Conservation (phyloP, 2,113 vertebrate species). For the Trinectes maculatus region DNA sequence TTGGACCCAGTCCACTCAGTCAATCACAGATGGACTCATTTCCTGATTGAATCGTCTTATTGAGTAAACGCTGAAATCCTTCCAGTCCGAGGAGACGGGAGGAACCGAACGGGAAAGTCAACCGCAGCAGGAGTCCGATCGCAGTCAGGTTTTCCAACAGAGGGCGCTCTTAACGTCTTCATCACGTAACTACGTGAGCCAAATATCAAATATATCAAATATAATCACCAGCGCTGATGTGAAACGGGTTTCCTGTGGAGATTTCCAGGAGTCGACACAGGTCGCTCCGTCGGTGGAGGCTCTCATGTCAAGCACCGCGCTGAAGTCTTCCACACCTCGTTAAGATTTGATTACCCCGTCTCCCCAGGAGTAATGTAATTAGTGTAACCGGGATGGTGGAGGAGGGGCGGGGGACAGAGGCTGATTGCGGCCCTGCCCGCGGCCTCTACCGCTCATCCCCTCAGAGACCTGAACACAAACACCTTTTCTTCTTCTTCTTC, state of each 20-base stretch:
- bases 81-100: no score
- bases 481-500: neutral
- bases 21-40: no score
- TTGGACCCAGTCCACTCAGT: no score
- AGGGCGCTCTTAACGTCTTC: no score
- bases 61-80: no score
- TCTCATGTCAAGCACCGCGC: slow-evolving; percentile 28
- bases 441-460: slow-evolving; percentile 10
- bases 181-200: no score
- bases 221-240: neutral
- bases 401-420: slow-evolving; percentile 29
- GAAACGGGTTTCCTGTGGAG: neutral
- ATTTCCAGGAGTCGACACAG: neutral
- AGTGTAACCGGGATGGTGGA: slow-evolving; percentile 47
- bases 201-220: no score
- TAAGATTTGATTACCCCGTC: slow-evolving; percentile 70
- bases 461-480: slow-evolving; percentile 15
- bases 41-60: no score
- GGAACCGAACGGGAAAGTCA: no score
- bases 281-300: slow-evolving; percentile 17
- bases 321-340: slow-evolving; percentile 52
- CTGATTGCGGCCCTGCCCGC: slow-evolving; percentile 24
- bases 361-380: slow-evolving; percentile 68
- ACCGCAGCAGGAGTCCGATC: no score
- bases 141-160: no score